Evolutionary conservation across 2,888 invertebrate species (phyloP), one percentile per base, ranked within the genome.

Genomic region (Notodonta ziczac): DNA sequence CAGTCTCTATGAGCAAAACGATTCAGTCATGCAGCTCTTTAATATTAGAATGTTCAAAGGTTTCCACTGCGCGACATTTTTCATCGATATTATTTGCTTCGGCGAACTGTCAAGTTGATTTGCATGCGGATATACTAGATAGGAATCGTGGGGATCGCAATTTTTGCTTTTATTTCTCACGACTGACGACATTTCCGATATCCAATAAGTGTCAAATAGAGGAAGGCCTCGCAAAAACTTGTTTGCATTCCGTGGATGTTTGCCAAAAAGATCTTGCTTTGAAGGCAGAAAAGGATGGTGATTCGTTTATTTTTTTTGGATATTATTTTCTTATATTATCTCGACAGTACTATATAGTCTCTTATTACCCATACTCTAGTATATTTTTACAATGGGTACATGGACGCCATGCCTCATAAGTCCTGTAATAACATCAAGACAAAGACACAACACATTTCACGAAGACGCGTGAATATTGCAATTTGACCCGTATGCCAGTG

Each of bases 131-230:
- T 16, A 52, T 61, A 55, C 53, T 57, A 64, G 56, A 66, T 32
- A 14, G 44, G 59, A 60, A 55, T 55, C 44, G 55, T 42, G 46
- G 50, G 61, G 64, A 65, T 65, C 56, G 61, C 56, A 63, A 63
- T 61, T 72, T 72, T 69, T 62, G 57, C 59, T 14, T 61, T 39
- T 51, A 32, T 51, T 51, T 9, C 32, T 51, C 46, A 24, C 44
- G 32, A 14, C 12, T 59, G 46, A 14, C 57, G 64, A 60, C 65
- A 67, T 65, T 63, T 54, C 53, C 59, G 52, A 60, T 62, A 67
- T 59, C 63, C 65, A 73, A 72, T 73, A 73, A 63, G 62, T 65
- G 65, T 67, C 65, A 52, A 35, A 56, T 7, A 57, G 61, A 56
- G 57, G 56, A 60, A 65, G 61, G 54, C 52, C 39, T 66, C 57